Evolutionary conservation across 2,113 vertebrate species (phyloP).

Genomic region (Tyto alba): DNA sequence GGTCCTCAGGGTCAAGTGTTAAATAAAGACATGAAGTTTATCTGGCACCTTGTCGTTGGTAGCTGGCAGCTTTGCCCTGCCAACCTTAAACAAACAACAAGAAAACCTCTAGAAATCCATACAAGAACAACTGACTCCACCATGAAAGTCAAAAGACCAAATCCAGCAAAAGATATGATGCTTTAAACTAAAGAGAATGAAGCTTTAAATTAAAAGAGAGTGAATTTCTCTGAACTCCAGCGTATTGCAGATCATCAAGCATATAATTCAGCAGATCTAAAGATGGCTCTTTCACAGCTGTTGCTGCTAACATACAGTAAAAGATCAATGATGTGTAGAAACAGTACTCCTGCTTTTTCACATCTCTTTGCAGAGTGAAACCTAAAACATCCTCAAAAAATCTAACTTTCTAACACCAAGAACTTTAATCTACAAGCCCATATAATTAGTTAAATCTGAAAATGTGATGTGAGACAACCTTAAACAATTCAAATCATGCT

Average conservation of each 20-base stretch:
- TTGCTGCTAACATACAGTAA: background rate
- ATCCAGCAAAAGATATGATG: background rate
- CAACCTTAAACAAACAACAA: background rate
- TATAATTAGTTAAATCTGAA: background rate
- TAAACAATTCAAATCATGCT: background rate
- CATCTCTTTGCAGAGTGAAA: background rate
- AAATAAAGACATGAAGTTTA: background rate
- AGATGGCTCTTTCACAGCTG: background rate
- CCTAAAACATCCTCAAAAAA: background rate
- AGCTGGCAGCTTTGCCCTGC: background rate
- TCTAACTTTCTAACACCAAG: background rate
- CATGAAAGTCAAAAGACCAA: background rate
- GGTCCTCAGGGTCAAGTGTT: background rate
- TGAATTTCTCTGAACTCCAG: background rate
- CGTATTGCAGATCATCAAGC: background rate
- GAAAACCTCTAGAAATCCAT: background rate
- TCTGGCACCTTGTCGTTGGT: background rate
- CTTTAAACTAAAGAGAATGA: background rate
- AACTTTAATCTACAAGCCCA: background rate
- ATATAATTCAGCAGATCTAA: background rate
- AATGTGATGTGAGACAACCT: background rate
- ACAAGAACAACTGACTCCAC: accelerated
- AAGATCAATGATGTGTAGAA: background rate
- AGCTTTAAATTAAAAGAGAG: background rate
- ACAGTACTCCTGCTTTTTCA: background rate